Evolutionary conservation across 2,113 vertebrate genomes (phyloP).

Genomic region (Peromyscus polionotus): DNA sequence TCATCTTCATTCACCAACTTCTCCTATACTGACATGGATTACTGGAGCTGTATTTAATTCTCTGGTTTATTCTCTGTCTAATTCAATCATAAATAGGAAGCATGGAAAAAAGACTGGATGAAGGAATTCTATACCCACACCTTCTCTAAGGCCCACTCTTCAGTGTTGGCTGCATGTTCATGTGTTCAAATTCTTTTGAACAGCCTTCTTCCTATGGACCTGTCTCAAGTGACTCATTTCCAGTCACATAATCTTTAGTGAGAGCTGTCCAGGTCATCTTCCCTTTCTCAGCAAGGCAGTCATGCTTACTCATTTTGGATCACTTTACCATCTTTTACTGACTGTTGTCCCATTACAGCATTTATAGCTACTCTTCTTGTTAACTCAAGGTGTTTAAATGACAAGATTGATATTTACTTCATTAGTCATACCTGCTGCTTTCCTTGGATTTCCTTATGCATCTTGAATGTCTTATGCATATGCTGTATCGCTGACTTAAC

Average conservation of each 20-base stretch:
- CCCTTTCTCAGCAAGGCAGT: not conserved
- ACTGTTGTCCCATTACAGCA: not conserved
- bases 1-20: not conserved
- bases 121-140: not conserved
- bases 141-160: not conserved
- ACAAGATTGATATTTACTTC: not conserved
- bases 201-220: not conserved
- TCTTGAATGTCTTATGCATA: not conserved
- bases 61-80: not conserved
- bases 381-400: not conserved
- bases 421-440: not conserved
- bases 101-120: not conserved
- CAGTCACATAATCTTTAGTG: not conserved
- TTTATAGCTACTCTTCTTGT: not conserved
- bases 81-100: not conserved
- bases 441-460: not conserved
- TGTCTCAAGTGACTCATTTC: not conserved
- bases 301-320: not conserved
- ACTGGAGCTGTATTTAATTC: not conserved
- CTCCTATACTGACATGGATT: not conserved
- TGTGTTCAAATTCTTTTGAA: too few relatives aligned
- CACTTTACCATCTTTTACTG: not conserved
- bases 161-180: not conserved
- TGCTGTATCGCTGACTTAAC: rapidly evolving
- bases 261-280: rapidly evolving